Conservation (phyloP, 2,797 vertebrate species). For the Chaetophractus vellerosus region DNA sequence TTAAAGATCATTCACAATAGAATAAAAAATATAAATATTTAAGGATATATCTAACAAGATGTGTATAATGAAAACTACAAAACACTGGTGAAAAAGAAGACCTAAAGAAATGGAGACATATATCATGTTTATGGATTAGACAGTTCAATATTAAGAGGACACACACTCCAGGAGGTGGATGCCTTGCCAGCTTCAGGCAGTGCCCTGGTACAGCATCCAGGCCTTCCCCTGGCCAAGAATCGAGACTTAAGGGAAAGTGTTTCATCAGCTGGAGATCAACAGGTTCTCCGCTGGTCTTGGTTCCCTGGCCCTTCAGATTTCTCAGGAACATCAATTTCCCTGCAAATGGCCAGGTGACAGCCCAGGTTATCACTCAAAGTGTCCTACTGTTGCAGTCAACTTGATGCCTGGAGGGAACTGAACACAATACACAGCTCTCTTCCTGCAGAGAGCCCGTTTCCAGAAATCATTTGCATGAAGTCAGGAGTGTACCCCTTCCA, state of each 20-base stretch:
- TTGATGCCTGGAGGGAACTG: neutral
- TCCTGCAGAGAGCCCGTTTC: neutral
- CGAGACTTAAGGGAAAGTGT: neutral
- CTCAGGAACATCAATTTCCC: neutral
- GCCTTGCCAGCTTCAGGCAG: accelerated
- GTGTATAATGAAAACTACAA: neutral
- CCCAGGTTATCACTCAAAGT: neutral
- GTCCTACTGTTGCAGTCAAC: neutral
- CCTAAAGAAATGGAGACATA: neutral
- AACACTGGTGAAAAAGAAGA: neutral
- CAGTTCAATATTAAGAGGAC: neutral
- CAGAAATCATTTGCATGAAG: slow-evolving; percentile 22
- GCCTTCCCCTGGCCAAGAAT: slow-evolving; percentile 13
- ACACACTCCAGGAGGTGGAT: accelerated
- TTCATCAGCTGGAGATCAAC: neutral
- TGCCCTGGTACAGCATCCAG: neutral
- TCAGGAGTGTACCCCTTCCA: neutral
- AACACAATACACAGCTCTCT: neutral
- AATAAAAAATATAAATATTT: neutral
- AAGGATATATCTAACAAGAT: neutral
- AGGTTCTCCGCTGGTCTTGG: neutral
- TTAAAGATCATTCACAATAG: neutral
- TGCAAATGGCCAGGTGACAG: neutral
- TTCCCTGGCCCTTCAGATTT: neutral
- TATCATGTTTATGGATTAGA: too few species aligned